These are phyloP conservation scores for Campoletis sonorensis DNA, from an alignment of 1,140 invertebrate species.

Conservation along the genomic window DNA sequence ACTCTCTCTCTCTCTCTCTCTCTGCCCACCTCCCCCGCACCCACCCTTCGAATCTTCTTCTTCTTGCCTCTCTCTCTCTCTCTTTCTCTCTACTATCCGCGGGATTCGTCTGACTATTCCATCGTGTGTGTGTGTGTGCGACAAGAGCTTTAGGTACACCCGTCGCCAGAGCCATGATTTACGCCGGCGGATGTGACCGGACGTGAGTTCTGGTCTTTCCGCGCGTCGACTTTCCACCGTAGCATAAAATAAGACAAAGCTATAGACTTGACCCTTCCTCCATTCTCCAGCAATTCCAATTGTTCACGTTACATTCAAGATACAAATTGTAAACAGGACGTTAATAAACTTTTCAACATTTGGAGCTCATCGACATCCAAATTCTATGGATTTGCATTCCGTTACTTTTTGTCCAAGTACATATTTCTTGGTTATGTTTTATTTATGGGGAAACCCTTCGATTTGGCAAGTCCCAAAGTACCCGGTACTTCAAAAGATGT, in stretches of 20 bases:
- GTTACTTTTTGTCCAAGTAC: too few species aligned
- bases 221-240: constrained; percentile 38
- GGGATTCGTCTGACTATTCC: constrained; percentile 11
- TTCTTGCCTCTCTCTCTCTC: constrained; percentile 47
- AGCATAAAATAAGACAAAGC: constrained; percentile 5
- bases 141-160: constrained; percentile 51
- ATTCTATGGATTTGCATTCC: too few species aligned
- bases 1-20: too few species aligned
- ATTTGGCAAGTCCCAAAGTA: too few species aligned
- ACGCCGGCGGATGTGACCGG: constrained; percentile 64
- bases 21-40: constrained; percentile 52
- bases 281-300: constrained; percentile 38
- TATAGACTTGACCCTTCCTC: constrained; percentile 31
- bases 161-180: constrained; percentile 67
- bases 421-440: too few species aligned
- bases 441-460: too few species aligned
- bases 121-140: constrained; percentile 17
- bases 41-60: constrained; percentile 48
- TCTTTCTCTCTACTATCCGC: constrained; percentile 49
- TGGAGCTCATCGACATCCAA: too few species aligned
- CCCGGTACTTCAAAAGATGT: neutral
- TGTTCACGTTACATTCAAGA: neutral
- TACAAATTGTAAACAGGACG: neutral
- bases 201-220: constrained; percentile 45
- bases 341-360: neutral